A percentile compares a stretch with the other conserved stretches of the same genome.
phyloP scores from a whole-genome alignment of 2,113 vertebrate species.

The Myotis lucifugus region DNA sequence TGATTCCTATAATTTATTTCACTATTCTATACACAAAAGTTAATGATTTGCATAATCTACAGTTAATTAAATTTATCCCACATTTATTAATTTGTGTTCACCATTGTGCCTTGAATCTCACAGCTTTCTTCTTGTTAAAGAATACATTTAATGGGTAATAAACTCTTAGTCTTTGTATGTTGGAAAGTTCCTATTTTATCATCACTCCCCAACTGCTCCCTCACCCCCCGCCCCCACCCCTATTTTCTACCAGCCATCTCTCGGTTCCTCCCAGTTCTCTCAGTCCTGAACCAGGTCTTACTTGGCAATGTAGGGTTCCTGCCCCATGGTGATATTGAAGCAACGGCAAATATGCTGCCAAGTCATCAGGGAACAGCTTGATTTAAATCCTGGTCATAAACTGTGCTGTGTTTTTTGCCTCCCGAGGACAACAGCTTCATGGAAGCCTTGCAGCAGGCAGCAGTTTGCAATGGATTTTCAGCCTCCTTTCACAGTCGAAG shows the following conservation, averaged over 20 bases:
- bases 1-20: constrained; percentile 26
- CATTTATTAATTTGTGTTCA: constrained; percentile 18
- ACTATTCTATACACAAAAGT: constrained; percentile 38
- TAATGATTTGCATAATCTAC: background rate
- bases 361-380: background rate
- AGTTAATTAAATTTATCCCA: background rate
- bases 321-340: background rate
- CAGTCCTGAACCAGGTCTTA: background rate
- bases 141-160: background rate
- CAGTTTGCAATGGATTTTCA: background rate
- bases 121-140: constrained; percentile 11
- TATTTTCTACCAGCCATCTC: background rate
- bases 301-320: background rate
- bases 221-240: rapidly evolving
- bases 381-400: background rate
- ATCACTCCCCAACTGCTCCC: too few relatives aligned
- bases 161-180: background rate
- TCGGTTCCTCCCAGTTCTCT: background rate
- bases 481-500: background rate
- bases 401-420: background rate
- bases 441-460: background rate
- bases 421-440: background rate
- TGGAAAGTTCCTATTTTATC: background rate
- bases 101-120: background rate
- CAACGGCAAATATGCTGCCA: background rate